Conservation (phyloP, 1,140 invertebrate species). For the Zophobas atratus region DNA sequence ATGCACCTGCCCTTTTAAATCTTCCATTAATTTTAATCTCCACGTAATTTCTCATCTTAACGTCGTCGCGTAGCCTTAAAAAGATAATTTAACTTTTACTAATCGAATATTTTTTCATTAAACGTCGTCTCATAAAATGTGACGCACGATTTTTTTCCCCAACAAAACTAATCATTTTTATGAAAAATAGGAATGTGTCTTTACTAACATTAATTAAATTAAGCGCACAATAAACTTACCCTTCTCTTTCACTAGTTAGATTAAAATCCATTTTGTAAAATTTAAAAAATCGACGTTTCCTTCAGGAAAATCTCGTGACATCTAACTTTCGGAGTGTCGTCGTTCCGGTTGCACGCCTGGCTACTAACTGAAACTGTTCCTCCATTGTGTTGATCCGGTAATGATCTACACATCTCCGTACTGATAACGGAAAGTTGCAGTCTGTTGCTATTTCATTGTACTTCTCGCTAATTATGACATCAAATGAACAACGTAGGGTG, state of each 20-base stretch:
- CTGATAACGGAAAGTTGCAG: slow-evolving; percentile 37
- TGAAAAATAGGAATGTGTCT: no score
- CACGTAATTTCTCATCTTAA: background rate
- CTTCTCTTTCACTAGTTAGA: background rate
- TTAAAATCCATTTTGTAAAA: background rate
- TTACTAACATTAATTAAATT: no score
- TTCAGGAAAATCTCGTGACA: slow-evolving; percentile 21
- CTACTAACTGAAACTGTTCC: slow-evolving; percentile 37
- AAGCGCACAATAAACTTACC: no score
- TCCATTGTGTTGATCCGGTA: slow-evolving; percentile 42
- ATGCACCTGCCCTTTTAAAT: slow-evolving; percentile 4
- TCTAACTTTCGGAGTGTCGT: slow-evolving; percentile 23
- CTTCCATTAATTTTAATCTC: slow-evolving; percentile 5
- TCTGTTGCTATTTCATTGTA: slow-evolving; percentile 33
- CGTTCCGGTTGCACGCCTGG: slow-evolving; percentile 34
- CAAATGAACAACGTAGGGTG: slow-evolving; percentile 7
- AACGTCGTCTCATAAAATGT: background rate
- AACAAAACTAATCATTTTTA: no score
- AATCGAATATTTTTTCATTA: slow-evolving; percentile 7
- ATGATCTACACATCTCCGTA: slow-evolving; percentile 36
- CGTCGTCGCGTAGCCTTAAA: background rate
- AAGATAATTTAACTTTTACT: slow-evolving; percentile 7
- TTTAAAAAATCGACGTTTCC: slow-evolving; percentile 5
- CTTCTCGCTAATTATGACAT: slow-evolving; percentile 30
- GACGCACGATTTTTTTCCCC: no score